Evolutionary conservation across 2,888 invertebrate species (phyloP).

Genomic region (Sarcophaga carnaria): DNA sequence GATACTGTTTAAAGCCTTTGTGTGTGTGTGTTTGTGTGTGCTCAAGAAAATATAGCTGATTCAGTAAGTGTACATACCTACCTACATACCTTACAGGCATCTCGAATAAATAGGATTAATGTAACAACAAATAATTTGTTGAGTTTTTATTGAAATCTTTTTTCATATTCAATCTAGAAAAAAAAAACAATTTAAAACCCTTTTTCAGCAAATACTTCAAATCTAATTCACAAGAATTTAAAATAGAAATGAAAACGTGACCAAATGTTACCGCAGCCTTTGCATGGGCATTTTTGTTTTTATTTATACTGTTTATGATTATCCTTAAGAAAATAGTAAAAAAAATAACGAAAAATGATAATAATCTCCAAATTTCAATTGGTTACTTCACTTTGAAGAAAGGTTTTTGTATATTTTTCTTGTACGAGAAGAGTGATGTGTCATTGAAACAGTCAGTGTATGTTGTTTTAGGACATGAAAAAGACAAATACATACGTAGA

Average conservation of each 20-base stretch:
- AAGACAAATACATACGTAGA: slow-evolving; percentile 5
- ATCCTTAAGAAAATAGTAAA: slow-evolving; percentile 15
- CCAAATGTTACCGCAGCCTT: slow-evolving; percentile 43
- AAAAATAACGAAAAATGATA: slow-evolving; percentile 15
- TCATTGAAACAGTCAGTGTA: slow-evolving; percentile 11
- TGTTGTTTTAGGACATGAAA: slow-evolving; percentile 51
- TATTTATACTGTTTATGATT: background rate
- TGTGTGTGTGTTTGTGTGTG: background rate
- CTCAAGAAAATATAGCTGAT: background rate
- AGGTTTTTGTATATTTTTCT: slow-evolving; percentile 35
- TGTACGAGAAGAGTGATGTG: background rate
- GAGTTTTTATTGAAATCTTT: slow-evolving; percentile 14
- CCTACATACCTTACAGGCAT: background rate
- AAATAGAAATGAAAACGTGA: slow-evolving; percentile 24
- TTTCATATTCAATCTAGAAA: no score
- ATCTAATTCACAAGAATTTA: background rate
- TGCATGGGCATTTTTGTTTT: slow-evolving; percentile 30
- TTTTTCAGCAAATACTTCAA: slow-evolving; percentile 12
- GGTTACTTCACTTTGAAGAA: slow-evolving; percentile 34
- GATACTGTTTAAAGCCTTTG: background rate
- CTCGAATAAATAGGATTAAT: slow-evolving; percentile 29
- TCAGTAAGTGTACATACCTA: background rate
- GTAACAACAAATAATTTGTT: slow-evolving; percentile 47
- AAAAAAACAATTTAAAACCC: slow-evolving; percentile 40
- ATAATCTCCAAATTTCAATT: slow-evolving; percentile 53